Evolutionary conservation across 2,888 invertebrate species (phyloP), one percentile per base, ranked within the genome.

Genomic region (Venustoraphidia nigricollis): DNA sequence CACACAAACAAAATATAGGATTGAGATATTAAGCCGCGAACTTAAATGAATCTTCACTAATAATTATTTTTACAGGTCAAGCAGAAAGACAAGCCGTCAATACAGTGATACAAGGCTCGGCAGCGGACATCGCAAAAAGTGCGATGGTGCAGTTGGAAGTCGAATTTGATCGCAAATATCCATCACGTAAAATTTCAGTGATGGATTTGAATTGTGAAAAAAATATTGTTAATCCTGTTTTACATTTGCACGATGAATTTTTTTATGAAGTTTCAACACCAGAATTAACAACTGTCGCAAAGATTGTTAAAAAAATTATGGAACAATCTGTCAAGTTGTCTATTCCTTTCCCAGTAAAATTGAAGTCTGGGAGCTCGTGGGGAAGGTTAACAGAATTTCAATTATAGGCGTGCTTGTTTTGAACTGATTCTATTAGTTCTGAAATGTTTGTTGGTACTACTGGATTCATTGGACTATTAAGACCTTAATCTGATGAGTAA

Each of bases 61-160:
- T 27, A 27, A 27, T 47, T 38, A 47, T 55, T 51, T 52, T 55
- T 61, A 6, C 58, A 84, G 85, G 73, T 58, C 81, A 91, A 70
- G 88, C 92, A 1, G 93, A 94, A 66, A 75, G 97, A n/a, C 95
- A 96, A 72, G 94, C 95, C 10, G 78, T 98, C 0, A 98, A 98
- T 65, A 89, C 95, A 2, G 85, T 83, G 10, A 83, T 98, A 46
- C 97, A 98, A 69, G 97, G 96, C 0, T 93, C 96, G 0, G 97
- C 96, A 0, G 92, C 96, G 0, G 97, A 98, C 66, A 80, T 98
- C 41, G 85, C 89, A 0, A 98, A 98, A 66, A 79, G 74, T 49
- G 93, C 95, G 1, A 90, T 96, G 81, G 73, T 89, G 34, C 70
- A 73, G 44, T 79, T 95, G 57, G 83, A 92, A 56, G 65, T 69